Percentiles rank a stretch among this genome's conserved stretches.
Evolutionary conservation across 1,140 invertebrate genomes (phyloP).

Genomic region (Linepithema humile): DNA sequence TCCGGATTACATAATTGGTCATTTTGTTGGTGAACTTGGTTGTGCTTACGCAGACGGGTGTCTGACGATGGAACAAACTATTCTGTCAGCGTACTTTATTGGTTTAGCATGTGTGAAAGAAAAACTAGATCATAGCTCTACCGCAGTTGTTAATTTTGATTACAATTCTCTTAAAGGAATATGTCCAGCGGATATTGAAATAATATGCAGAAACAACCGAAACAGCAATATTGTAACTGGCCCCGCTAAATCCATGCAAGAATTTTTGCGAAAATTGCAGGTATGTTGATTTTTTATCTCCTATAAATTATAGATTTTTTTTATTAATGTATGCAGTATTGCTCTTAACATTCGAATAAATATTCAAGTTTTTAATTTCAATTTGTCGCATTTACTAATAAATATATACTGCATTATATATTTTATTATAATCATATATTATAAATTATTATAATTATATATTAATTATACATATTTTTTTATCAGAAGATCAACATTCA

Average conservation of each 20-base stretch:
- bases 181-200: slow-evolving; percentile 85
- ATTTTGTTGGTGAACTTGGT: slow-evolving; percentile 92
- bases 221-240: slow-evolving; percentile 90
- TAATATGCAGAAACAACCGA: slow-evolving; percentile 90
- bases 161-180: slow-evolving; percentile 84
- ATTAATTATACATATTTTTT: background rate
- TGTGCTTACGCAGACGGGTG: slow-evolving; percentile 94
- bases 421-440: too few relatives aligned
- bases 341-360: too few relatives aligned
- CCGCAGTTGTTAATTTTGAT: slow-evolving; percentile 91
- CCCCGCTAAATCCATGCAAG: slow-evolving; percentile 83
- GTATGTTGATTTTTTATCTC: slow-evolving; percentile 59
- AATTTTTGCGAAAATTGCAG: slow-evolving; percentile 82
- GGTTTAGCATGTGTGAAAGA: slow-evolving; percentile 93
- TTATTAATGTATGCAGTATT: too few relatives aligned
- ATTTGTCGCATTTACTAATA: too few relatives aligned
- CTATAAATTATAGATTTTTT: too few relatives aligned
- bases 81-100: slow-evolving; percentile 92
- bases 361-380: too few relatives aligned
- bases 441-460: too few relatives aligned
- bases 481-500: slow-evolving; percentile 90
- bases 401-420: too few relatives aligned
- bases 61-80: slow-evolving; percentile 91
- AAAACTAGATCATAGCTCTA: slow-evolving; percentile 90
- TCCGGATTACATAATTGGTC: slow-evolving; percentile 91